Conservation (phyloP, 2,797 vertebrate genomes). For the Hypotaenidia philippensis region DNA sequence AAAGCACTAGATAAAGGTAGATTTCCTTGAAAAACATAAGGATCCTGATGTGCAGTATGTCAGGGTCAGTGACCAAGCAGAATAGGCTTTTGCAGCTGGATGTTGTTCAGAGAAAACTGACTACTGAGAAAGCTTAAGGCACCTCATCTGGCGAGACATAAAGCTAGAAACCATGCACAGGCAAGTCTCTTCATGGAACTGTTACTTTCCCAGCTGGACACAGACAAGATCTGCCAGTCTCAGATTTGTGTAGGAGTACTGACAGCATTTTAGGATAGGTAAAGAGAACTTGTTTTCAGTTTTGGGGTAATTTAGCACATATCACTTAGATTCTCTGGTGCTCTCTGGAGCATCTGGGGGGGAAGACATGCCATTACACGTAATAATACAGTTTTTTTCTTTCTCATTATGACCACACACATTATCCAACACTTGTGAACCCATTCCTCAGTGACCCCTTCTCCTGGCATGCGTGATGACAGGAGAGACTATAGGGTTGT, state of each 20-base stretch:
- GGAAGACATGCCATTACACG: neutral
- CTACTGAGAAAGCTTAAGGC: neutral
- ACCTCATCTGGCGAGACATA: neutral
- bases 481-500: neutral
- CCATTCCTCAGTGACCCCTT: neutral
- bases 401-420: accelerated
- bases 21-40: neutral
- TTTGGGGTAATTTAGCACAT: neutral
- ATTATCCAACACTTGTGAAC: neutral
- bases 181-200: neutral
- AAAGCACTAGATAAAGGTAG: neutral
- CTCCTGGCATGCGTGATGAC: neutral
- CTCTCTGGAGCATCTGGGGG: neutral
- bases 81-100: neutral
- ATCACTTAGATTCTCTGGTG: neutral
- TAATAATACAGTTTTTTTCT: neutral
- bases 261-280: neutral
- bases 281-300: neutral
- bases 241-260: neutral
- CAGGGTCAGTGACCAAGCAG: neutral
- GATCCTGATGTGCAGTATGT: neutral
- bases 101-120: neutral
- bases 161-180: neutral
- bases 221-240: neutral
- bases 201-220: neutral